Base-by-base conservation (phyloP, 2,888 invertebrate species). In the Drosophila ezoana region DNA sequence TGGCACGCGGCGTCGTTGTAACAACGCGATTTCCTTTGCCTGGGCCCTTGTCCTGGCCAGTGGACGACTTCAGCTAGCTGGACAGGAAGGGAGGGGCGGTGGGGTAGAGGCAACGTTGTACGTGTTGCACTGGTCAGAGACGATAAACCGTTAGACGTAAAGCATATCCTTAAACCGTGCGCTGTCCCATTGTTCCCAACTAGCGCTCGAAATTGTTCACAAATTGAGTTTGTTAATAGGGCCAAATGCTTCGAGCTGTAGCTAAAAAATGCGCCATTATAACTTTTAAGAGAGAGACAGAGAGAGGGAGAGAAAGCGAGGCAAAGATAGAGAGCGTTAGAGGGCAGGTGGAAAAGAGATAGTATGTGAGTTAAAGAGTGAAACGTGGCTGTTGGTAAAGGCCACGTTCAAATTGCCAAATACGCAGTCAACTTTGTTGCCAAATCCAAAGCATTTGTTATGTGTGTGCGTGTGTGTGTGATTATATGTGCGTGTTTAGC, bases 141-240 rank as follows among this genome's bases (percentile, higher is more conserved):
- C 78, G 70, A 79, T 81, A 81, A 70, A 78, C 62, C 75, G 61
- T 81, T 81, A 78, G 67, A 66, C 53, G 37, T 74, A 69, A 67
- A 81, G 81, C 81, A 75, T 79, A 79, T 79, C 72, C 76, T 62
- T 82, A 76, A 71, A 51, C 45, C 62, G 70, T 68, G 69, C 61
- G 2, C 69, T 48, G 48, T 47, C 14, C 57, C 57, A 65, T 68
- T 76, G 67, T 66, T 66, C 62, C 51, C 69, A 60, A 35, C 51
- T 18, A 51, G 41, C 45, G 60, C 49, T 54, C 63, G 62, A 71
- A 82, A 82, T 83, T 72, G 83, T 64, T 66, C 69, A 67, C 74
- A 77, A 81, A 81, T 83, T 81, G 78, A 81, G 81, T 81, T 81
- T 81, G 81, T 81, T 83, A 81, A 81, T 81, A 78, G 81, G 69